phyloP scores from a whole-genome alignment of 2,113 vertebrate genomes.

The Microcebus tavaratra region DNA sequence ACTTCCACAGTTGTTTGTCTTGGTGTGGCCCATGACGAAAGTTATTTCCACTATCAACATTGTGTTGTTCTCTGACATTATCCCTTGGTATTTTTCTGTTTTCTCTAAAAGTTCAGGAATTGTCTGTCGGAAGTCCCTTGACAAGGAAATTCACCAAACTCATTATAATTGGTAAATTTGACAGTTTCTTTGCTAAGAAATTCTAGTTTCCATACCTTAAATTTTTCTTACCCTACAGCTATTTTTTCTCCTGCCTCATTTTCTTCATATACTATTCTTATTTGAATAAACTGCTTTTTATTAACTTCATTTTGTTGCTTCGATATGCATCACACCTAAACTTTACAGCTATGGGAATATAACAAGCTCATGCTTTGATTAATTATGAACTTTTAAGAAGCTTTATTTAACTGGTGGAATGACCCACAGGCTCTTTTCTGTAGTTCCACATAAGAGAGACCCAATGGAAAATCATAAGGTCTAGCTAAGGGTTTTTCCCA shows the following conservation, averaged over 20 bases:
- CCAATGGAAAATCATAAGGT: conserved; percentile 2
- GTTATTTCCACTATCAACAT: conserved; percentile 41
- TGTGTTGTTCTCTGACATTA: conserved; percentile 51
- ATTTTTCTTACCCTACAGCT: conserved; percentile 34
- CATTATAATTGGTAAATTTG: conserved; percentile 24
- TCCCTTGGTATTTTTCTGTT: conserved; percentile 54
- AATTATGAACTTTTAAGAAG: conserved; percentile 50
- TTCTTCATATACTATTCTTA: neutral
- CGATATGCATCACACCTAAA: conserved; percentile 31
- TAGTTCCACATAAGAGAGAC: neutral
- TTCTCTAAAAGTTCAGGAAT: conserved; percentile 45
- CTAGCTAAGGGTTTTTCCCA: conserved; percentile 32
- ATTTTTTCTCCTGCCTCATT: conserved; percentile 3
- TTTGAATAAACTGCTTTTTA: conserved; percentile 53
- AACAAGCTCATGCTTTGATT: conserved; percentile 39
- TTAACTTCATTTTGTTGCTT: conserved; percentile 48
- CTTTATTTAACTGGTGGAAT: conserved; percentile 50
- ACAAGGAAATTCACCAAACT: conserved; percentile 60
- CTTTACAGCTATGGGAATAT: conserved; percentile 13
- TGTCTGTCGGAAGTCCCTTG: conserved; percentile 10
- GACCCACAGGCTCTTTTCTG: conserved; percentile 28
- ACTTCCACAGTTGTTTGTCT: conserved; percentile 58
- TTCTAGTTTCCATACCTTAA: neutral
- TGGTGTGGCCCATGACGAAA: conserved; percentile 56
- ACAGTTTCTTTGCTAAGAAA: conserved; percentile 53